Conservation (phyloP, 2,113 vertebrate species). For the Etia nguti region DNA sequence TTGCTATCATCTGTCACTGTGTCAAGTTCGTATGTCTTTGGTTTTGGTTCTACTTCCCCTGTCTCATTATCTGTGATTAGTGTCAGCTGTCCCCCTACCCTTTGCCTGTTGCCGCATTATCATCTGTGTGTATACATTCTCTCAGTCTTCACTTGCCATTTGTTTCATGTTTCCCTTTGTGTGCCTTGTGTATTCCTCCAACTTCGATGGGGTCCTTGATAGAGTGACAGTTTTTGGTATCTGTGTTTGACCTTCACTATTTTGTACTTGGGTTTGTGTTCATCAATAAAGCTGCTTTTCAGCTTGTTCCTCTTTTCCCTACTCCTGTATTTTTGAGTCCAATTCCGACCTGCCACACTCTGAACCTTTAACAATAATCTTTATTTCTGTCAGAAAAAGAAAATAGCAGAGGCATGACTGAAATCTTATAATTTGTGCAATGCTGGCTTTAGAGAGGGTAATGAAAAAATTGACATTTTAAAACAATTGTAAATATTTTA, state of each 20-base stretch:
- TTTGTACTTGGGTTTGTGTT: neutral
- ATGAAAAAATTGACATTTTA: neutral
- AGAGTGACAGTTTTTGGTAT: neutral
- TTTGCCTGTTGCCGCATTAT: neutral
- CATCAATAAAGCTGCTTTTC: fast-evolving
- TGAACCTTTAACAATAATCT: neutral
- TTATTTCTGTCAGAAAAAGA: neutral
- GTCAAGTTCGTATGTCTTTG: neutral
- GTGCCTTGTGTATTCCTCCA: neutral
- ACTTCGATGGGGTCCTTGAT: neutral
- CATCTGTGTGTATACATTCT: neutral
- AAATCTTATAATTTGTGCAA: neutral
- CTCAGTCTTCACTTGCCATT: neutral
- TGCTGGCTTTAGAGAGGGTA: neutral
- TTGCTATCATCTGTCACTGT: neutral
- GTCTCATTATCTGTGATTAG: neutral
- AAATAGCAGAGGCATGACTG: fast-evolving
- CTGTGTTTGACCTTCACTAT: neutral
- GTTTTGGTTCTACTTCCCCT: neutral
- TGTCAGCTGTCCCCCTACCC: neutral
- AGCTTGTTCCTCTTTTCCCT: fast-evolving
- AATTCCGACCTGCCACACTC: neutral
- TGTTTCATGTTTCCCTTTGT: fast-evolving
- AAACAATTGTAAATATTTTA: neutral
- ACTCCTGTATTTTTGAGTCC: fast-evolving